Evolutionary conservation across 2,113 vertebrate genomes (phyloP).

Genomic region (Psammodynastes pulverulentus): DNA sequence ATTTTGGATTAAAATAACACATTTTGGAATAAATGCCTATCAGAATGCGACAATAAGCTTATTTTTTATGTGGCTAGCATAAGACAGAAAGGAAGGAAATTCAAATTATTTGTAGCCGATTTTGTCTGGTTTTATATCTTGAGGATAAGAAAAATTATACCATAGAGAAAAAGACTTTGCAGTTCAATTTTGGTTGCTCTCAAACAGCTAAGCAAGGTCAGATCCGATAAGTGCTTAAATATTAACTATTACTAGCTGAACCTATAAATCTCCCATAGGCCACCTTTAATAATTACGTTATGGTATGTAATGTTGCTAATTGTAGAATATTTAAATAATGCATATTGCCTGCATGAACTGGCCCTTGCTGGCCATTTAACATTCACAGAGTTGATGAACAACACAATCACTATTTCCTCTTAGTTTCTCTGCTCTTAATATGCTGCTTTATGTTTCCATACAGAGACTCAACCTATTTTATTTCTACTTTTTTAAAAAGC

Average conservation of each 20-base stretch:
- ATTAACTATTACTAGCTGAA: neutral
- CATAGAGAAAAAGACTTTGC: neutral
- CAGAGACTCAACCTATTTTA: neutral
- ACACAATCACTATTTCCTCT: neutral
- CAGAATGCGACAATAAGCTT: neutral
- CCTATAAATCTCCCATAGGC: neutral
- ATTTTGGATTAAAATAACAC: neutral
- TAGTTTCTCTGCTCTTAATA: neutral
- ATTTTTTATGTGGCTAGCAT: neutral
- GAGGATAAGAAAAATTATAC: neutral
- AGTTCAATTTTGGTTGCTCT: neutral
- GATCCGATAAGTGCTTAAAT: neutral
- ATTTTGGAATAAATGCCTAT: neutral
- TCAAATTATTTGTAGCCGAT: neutral
- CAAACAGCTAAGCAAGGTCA: neutral
- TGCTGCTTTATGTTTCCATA: neutral
- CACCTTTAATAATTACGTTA: neutral
- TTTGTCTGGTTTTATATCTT: neutral
- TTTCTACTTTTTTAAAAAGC: neutral
- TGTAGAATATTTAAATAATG: neutral
- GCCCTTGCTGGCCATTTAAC: neutral
- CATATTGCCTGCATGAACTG: neutral
- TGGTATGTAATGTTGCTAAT: neutral
- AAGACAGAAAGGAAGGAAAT: neutral
- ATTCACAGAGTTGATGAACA: neutral